Evolutionary conservation across 2,888 invertebrate genomes (phyloP), one percentile per base, ranked within the genome.

Genomic region (Ormyrus thymus): DNA sequence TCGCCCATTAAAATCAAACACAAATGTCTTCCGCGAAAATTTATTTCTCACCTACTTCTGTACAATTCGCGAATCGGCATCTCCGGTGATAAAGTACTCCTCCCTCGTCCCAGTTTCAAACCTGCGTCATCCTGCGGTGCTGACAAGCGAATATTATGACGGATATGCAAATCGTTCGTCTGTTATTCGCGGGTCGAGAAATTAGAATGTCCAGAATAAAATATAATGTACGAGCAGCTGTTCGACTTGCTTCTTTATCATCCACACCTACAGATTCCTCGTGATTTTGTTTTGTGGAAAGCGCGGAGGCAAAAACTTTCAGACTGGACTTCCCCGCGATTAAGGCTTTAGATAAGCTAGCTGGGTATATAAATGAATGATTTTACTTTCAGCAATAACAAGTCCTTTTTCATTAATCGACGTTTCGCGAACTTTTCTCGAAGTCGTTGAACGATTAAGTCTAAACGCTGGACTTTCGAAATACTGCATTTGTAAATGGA

Each of bases 381-480:
- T 50, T 71, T 76, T 65, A 76, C 65, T 70, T 58, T 64, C 65
- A 58, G 51, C 11, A 51, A 68, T 68, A 68, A 66, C 56, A 51
- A 62, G 11, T 46, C 29, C 13, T 65, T 71, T 58, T 58, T 53
- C 61, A 11, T n/a, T 3, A 50, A 50, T 43, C 46, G 9, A 69
- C 43, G n/a, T 56, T 45, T 51, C 7, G 6, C 10, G 50, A 59
- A 53, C 55, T 11, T 48, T 68, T 61, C 43, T 55, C 65, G 75
- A 76, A 62, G 46, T 69, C 76, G 48, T 68, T 69, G 62, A 29
- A 53, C 62, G 55, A 55, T 69, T 29, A 29, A 76, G 11, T n/a
- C 6, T 5, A 13, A 11, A 9, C 55, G 1, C 6, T 8, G 9
- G 9, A 55, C 75, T 76, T 76, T 69, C 76, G 55, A 69, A 76